Conservation (phyloP, 2,797 vertebrate species). For the Balearica regulorum region DNA sequence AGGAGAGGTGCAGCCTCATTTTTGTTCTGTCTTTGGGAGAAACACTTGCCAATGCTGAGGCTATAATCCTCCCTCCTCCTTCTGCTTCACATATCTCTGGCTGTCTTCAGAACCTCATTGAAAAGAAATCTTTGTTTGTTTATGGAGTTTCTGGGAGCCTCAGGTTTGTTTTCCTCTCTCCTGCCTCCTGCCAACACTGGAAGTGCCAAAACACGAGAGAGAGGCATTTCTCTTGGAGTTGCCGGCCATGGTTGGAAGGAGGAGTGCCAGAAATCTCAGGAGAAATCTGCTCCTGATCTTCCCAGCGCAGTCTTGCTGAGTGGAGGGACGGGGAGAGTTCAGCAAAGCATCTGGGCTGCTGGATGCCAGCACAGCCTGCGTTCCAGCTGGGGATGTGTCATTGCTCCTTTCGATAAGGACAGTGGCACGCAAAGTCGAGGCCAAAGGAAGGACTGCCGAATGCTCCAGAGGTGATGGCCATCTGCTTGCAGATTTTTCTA, state of each 20-base stretch:
- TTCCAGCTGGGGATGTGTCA: background rate
- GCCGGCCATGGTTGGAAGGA: background rate
- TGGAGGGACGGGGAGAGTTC: background rate
- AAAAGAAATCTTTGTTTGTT: conserved; percentile 42
- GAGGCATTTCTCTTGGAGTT: background rate
- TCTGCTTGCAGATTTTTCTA: background rate
- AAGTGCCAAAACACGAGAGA: conserved; percentile 28
- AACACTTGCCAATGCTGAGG: background rate
- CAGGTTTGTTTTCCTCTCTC: conserved; percentile 12
- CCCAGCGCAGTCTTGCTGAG: background rate
- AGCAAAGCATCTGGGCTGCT: background rate
- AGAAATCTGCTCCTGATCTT: conserved; percentile 41
- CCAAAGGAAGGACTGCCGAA: background rate
- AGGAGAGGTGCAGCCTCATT: background rate
- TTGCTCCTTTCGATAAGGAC: background rate
- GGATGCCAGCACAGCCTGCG: background rate
- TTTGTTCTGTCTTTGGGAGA: background rate
- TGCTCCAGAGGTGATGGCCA: background rate
- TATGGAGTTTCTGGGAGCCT: conserved; percentile 32
- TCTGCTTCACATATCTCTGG: conserved; percentile 2
- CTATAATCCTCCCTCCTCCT: background rate
- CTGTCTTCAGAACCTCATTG: background rate
- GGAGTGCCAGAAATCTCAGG: background rate
- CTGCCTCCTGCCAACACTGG: background rate
- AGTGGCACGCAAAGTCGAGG: background rate